phyloP scores from a whole-genome alignment of 2,113 vertebrate genomes.

The Dissostichus mawsoni region DNA sequence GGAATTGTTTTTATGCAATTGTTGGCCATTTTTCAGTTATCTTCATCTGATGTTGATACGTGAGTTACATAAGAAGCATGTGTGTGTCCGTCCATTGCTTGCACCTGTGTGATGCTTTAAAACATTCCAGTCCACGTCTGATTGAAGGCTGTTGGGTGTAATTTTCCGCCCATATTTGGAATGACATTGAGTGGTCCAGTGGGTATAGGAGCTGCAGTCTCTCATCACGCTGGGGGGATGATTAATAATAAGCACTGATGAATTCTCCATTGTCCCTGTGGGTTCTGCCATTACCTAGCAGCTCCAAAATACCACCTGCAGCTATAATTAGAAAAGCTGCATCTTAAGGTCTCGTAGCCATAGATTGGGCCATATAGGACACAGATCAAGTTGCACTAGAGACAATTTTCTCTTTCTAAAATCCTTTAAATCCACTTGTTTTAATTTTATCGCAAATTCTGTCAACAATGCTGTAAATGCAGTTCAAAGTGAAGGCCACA shows the following conservation, averaged over 20 bases:
- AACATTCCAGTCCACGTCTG: slow-evolving; percentile 44
- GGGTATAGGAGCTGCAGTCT: slow-evolving; percentile 78
- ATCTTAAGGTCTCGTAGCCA: slow-evolving; percentile 76
- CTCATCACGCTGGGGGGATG: slow-evolving; percentile 81
- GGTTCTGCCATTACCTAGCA: slow-evolving; percentile 77
- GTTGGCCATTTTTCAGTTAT: slow-evolving; percentile 18
- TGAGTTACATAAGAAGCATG: slow-evolving; percentile 20
- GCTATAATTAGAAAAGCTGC: slow-evolving; percentile 83
- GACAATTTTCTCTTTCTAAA: slow-evolving; percentile 27
- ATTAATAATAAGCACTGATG: slow-evolving; percentile 86
- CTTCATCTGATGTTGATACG: not conserved
- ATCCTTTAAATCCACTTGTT: not conserved
- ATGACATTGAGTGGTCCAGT: slow-evolving; percentile 83
- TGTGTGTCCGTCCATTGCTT: not conserved
- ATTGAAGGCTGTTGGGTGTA: slow-evolving; percentile 77
- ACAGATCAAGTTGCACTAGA: slow-evolving; percentile 45
- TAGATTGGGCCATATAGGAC: slow-evolving; percentile 60
- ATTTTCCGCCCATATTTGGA: slow-evolving; percentile 80
- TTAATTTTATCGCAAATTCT: not conserved
- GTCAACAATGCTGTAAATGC: slow-evolving; percentile 55
- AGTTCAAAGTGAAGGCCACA: slow-evolving; percentile 87
- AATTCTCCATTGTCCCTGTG: slow-evolving; percentile 81
- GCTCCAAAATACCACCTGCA: slow-evolving; percentile 82
- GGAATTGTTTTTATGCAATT: slow-evolving; percentile 19
- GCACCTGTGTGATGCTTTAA: not conserved